Evolutionary conservation across 1,140 invertebrate species (phyloP).

Genomic region (Acyrthosiphon pisum): DNA sequence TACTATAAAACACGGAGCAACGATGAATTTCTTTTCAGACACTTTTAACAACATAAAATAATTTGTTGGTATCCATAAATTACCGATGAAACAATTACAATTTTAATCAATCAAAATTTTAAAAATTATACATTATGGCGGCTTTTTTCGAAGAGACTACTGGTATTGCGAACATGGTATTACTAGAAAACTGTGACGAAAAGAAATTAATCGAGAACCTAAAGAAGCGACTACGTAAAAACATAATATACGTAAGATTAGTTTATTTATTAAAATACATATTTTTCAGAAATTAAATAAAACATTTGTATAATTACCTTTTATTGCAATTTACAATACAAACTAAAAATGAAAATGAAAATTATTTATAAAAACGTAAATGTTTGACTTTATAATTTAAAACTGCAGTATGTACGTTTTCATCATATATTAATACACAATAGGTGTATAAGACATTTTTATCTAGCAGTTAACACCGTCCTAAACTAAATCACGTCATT

Average conservation of each 20-base stretch:
- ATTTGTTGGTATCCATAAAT: neutral
- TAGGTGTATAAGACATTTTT: neutral
- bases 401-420: neutral
- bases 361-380: neutral
- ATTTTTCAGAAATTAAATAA: neutral
- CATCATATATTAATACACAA: neutral
- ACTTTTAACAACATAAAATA: neutral
- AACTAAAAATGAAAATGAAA: neutral
- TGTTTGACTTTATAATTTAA: neutral
- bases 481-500: neutral
- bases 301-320: neutral
- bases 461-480: neutral
- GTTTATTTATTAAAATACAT: neutral
- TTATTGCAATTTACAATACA: neutral
- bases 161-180: constrained; percentile 41
- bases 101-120: neutral
- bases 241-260: constrained; percentile 42
- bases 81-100: neutral
- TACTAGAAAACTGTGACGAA: constrained; percentile 32
- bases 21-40: neutral
- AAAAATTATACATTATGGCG: neutral
- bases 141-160: neutral
- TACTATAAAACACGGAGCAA: neutral
- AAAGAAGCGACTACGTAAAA: constrained; percentile 18
- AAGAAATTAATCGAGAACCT: constrained; percentile 29